Evolutionary conservation across 2,797 vertebrate species (phyloP).

Genomic region (Gorsachius magnificus): DNA sequence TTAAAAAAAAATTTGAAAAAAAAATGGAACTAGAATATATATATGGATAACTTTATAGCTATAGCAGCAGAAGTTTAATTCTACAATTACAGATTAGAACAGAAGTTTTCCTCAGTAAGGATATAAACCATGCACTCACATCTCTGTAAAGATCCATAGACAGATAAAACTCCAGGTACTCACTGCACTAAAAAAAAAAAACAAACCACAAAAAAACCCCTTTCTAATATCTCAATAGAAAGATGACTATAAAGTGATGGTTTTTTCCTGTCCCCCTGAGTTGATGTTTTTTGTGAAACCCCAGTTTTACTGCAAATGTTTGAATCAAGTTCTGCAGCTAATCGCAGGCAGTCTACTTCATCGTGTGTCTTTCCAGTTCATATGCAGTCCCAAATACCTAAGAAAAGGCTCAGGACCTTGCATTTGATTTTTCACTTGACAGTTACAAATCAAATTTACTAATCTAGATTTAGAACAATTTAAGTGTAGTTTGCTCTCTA

Average conservation of each 20-base stretch:
- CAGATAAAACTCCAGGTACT: neutral
- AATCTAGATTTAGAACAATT: neutral
- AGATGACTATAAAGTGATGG: fast-evolving
- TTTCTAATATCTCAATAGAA: neutral
- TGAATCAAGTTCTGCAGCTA: conserved; percentile 23
- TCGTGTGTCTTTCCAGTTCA: neutral
- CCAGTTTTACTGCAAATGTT: conserved; percentile 6
- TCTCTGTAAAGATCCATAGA: neutral
- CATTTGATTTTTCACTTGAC: conserved; percentile 54
- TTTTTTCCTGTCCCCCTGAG: neutral
- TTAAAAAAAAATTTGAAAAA: neutral
- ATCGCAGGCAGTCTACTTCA: neutral
- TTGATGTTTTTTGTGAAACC: neutral
- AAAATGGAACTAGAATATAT: neutral
- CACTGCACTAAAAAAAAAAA: neutral
- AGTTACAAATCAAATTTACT: neutral
- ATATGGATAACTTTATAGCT: neutral
- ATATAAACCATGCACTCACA: neutral
- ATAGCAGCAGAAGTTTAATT: neutral
- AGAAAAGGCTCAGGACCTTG: neutral
- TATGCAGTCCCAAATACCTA: neutral
- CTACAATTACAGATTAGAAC: neutral
- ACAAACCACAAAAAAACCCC: fast-evolving
- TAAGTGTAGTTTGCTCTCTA: neutral
- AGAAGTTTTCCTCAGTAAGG: neutral